Evolutionary conservation across 2,113 vertebrate genomes (phyloP).

Genomic region (Tapirus terrestris): DNA sequence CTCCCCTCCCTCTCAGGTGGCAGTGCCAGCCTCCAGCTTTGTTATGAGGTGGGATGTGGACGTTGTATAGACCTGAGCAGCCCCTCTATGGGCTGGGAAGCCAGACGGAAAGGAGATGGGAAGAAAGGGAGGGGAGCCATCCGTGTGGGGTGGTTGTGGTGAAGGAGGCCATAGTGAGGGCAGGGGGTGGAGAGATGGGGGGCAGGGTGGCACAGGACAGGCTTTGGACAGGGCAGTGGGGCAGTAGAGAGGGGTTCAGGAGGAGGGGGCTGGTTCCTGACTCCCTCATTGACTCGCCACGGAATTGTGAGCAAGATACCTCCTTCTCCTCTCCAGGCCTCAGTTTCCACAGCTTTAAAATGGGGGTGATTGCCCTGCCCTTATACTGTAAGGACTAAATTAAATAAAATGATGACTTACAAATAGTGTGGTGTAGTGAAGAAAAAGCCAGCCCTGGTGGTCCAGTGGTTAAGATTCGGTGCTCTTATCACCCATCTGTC

Average conservation of each 20-base stretch:
- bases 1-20: not conserved
- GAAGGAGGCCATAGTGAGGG: not conserved
- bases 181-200: not conserved
- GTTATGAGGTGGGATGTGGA: not conserved
- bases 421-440: not conserved
- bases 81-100: not conserved
- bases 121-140: not conserved
- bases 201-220: not conserved
- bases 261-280: not conserved
- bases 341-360: constrained; percentile 23
- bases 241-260: accelerated
- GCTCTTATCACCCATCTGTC: too few species aligned
- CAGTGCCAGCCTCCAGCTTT: not conserved
- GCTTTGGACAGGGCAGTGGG: not conserved
- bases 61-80: not conserved
- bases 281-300: not conserved
- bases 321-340: not conserved
- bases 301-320: not conserved
- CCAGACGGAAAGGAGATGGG: accelerated
- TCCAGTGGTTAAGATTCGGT: too few species aligned
- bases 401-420: not conserved
- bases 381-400: not conserved
- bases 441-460: too few species aligned
- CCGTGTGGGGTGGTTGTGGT: accelerated
- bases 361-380: not conserved